Base-by-base conservation (phyloP, 92 coral and sea anemone species). In the Phenganax stokvisi region DNA sequence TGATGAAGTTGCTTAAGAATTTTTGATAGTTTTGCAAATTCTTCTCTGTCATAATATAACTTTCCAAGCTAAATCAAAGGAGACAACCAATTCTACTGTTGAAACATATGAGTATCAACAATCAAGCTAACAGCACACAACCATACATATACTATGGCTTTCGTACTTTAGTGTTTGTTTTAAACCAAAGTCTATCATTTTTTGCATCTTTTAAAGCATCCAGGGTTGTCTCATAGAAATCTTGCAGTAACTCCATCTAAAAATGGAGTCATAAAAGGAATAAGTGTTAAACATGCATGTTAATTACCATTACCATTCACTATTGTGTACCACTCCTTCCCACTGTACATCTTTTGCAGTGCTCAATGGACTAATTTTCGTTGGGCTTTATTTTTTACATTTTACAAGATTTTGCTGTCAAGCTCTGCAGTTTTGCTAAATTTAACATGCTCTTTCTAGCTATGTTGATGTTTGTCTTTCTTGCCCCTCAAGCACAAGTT, bases 121-220 rank as follows among this genome's bases (percentile, higher is more conserved):
- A 13, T 68, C 9, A 51, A 65, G 61, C 29, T 75, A 37, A 9
- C 8, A 28, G 27, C 8, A 72, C 9, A 53, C 75, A 57, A 51
- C 60, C 12, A 56, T 7, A 55, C 75, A 58, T 31, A 25, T 54
- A 64, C 16, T 47, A 60, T 57, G 12, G 54, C 30, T 8, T 27
- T 47, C 28, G 30, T 70, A 86, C 96, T 91, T 94, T 94, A 0
- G 98, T 94, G 72, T 94, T 94, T 12, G 98, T 94, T 85, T 94
- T 94, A 66, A 94, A 92, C 98, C 98, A 94, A 28, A 94, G 87
- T 80, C 98, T 91, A 58, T 94, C 98, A 87, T 94, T 94, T 76
- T 92, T 94, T 12, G 98, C 98, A 94, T 94, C 98, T 69, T 87
- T 88, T 8, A 94, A 82, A 27, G 98, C 98, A 76, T 94, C 98